Base-by-base conservation (phyloP, 2,797 vertebrate species). In the Acanthurus lineatus region DNA sequence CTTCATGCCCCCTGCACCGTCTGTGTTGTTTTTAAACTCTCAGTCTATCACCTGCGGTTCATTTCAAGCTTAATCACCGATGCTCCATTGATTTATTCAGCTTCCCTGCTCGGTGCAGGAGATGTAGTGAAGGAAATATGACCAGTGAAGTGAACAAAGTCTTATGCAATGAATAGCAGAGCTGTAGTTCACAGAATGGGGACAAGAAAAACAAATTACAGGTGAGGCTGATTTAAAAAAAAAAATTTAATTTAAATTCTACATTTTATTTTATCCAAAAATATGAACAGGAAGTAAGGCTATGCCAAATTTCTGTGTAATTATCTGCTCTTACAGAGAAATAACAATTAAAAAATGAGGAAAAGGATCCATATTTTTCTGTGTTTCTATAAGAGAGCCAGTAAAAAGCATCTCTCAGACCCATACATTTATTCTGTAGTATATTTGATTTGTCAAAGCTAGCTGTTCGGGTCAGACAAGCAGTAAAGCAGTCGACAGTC, bases 1-100 rank as follows among this genome's bases (percentile, higher is more conserved):
- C 58, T 68, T 69, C 42, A 12, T 35, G 16, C 19, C 54, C 69
- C 20, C 11, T 19, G 48, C 5, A 42, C 28, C 17, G 63, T 38
- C 53, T 82, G 57, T 83, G 82, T 61, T 73, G 54, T 73, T 47
- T 82, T 83, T 73, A 48, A 51, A 77, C 73, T 69, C 22, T 4
- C 14, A 79, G 49, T 35, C 51, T 40, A 65, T 76, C 73, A 84
- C 83, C 76, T 84, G 73, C 32, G 42, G 51, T 56, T 69, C 12
- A 20, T 71, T 79, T 56, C 28, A 48, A 19, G 10, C 49, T 69
- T 65, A 58, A 73, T 59, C 51, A 48, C 63, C 73, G 76, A 57
- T 40, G 51, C 9, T 63, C 19, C 38, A 49, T 47, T 59, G 8
- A 74, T 68, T 61, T 66, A 73, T 76, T 77, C 44, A 65, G 77